Base-by-base conservation (phyloP, 2,888 invertebrate genomes). In the Patella pellucida region DNA sequence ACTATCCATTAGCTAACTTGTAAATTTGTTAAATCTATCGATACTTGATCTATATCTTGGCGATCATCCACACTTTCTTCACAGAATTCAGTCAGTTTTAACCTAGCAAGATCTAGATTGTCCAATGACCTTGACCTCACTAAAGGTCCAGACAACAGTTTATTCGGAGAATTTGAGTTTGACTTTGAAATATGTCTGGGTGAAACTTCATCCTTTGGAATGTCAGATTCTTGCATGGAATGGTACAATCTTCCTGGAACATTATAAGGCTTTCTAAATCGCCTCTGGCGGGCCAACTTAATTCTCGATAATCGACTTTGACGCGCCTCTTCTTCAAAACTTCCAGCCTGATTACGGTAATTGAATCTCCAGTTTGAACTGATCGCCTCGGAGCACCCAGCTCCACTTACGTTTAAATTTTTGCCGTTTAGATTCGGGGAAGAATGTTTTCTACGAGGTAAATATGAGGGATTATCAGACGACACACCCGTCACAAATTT, bases 51-150 rank as follows among this genome's bases (percentile, higher is more conserved):
- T 52, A 89, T 83, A 52, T 87, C 87, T 52, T 82, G 82, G 75
- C 80, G 82, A n/a, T 82, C 83, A 41, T 51, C 68, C 2, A 73
- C 31, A 62, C 69, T 73, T 11, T 72, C 68, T 50, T 76, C 75
- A 23, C 81, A 81, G 71, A 83, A 78, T 68, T 86, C 84, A 2
- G 81, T 79, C 62, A 88, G 78, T 70, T 79, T 81, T 52, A 85
- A 75, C 71, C 82, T 82, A 16, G 85, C 83, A 73, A 88, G 82
- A 77, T 88, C 86, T 69, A 88, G 82, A 73, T 89, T 88, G 72
- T 88, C 87, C 50, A 89, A 76, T 56, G 89, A 89, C 74, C 84
- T 85, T 72, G 88, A 89, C 74, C 89, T 78, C 56, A 86, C 77
- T 52, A 87, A 76, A n/a, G 82, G 69, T 11, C 80, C 76, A 75